Evolutionary conservation across 1,140 invertebrate genomes (phyloP), one percentile per base, ranked within the genome.

Genomic region (Atta cephalotes): DNA sequence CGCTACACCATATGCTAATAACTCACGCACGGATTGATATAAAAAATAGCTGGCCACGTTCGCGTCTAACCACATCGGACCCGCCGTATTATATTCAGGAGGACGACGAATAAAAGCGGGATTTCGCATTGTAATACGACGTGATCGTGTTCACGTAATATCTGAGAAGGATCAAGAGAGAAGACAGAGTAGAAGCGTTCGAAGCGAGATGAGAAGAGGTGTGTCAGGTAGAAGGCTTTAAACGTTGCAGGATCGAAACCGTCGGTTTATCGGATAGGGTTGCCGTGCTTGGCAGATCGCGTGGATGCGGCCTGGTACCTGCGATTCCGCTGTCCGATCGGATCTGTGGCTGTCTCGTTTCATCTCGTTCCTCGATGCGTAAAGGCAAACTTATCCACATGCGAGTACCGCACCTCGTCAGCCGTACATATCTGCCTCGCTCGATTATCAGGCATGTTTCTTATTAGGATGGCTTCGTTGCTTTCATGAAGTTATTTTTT

Each of bases 1-100:
- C 45, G n/a, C 39, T 28, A 93, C 93, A 92, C 92, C 91, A 93
- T 93, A 95, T 94, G 93, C 92, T 95, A 95, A 95, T 95, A 94
- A 93, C 91, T 94, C 92, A 94, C 92, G 93, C 93, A 92, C 88
- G 91, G 90, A 71, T 92, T 60, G 80, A 10, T 63, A 77, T 66
- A 81, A 87, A 88, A 66, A 77, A 90, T 62, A 88, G 89, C 86
- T 90, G 87, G 70, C 79, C 76, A 86, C 89, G 70, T 85, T 91
- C 91, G 92, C 76, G 91, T 86, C 87, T 92, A 93, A 92, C 93
- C 93, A 72, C 92, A 91, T 90, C 78, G 77, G 74, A 90, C 85
- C 89, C 85, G 88, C 87, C 77, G 91, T 86, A 92, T 94, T 93
- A 94, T 93, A 88, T 90, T 90, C 88, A 87, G 84, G 86, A 92